Base-by-base conservation (phyloP, 2,797 vertebrate genomes). In the Chromobotia macracanthus region DNA sequence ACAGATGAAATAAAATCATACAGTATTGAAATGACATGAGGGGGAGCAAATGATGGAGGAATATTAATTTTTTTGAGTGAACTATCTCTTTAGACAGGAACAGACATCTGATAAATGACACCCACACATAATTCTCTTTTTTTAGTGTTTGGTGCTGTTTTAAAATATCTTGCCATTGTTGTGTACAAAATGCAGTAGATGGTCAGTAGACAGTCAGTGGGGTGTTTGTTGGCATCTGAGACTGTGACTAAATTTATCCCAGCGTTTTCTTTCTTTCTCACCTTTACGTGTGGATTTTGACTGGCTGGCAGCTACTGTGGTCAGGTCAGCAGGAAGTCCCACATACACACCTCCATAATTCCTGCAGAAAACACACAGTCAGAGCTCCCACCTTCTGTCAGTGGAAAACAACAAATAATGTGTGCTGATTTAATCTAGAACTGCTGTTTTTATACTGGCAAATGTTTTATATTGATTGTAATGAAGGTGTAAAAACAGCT, bases 261-360 rank as follows among this genome's bases (percentile, higher is more conserved):
- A n/a, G n/a, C n/a, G n/a, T n/a, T n/a, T n/a, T n/a, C n/a, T 35
- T 35, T 41, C 35, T 23, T 18, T 31, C 70, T 87, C 93, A 97
- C 97, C 97, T 96, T 97, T 97, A 0, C 71, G 87, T 48, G 92
- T 90, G 68, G 94, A 89, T 89, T 95, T 96, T 0, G 96, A 93
- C 88, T 96, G 95, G 83, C 86, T 95, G 64, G 93, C 88, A 74
- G 93, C 93, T 83, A 95, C 91, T 51, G 86, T 84, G 76, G 91
- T 90, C 16, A 95, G 87, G 9, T 97, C 96, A 0, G 94, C 84
- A 0, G 97, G 97, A 16, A 98, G 89, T 51, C 97, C 97, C 55
- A 99, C 96, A 13, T 99, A 99, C 0, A 99, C 97, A 0, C 97
- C 97, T 0, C 97, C 97, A 25, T 98, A 99, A 89, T 98, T 97